Evolutionary conservation across 2,797 vertebrate genomes (phyloP).

Genomic region (Gambelia wislizenii): DNA sequence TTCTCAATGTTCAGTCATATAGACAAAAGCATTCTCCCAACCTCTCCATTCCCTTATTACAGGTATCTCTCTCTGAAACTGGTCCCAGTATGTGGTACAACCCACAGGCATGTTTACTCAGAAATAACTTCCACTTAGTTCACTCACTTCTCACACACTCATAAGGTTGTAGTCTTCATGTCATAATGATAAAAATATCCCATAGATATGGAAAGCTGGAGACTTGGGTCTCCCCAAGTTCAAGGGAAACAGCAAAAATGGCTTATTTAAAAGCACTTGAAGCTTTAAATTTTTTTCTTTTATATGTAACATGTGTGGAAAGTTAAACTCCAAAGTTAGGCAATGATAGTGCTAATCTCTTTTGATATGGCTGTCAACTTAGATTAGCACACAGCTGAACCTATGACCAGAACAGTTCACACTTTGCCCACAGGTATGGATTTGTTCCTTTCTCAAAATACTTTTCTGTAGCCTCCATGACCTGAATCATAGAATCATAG

Average conservation of each 20-base stretch:
- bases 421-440: slow-evolving; percentile 41
- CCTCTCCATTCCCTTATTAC: neutral
- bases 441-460: slow-evolving; percentile 47
- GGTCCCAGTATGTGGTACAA: neutral
- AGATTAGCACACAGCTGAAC: slow-evolving; percentile 62
- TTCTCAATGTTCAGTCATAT: slow-evolving; percentile 7
- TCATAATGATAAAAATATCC: neutral
- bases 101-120: neutral
- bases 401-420: slow-evolving; percentile 31
- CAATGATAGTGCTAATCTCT: slow-evolving; percentile 50
- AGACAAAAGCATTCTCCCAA: slow-evolving; percentile 30
- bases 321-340: slow-evolving; percentile 54
- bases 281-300: slow-evolving; percentile 40
- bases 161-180: neutral
- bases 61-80: slow-evolving; percentile 25
- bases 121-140: neutral
- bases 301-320: slow-evolving; percentile 55
- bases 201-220: neutral
- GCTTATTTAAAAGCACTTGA: slow-evolving; percentile 49
- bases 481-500: too few species aligned
- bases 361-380: slow-evolving; percentile 68
- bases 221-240: slow-evolving; percentile 28
- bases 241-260: slow-evolving; percentile 66
- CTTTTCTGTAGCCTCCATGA: slow-evolving; percentile 24
- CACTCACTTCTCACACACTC: neutral